Base-by-base conservation (phyloP, 2,888 invertebrate genomes). In the Hipparchia sbordonii region DNA sequence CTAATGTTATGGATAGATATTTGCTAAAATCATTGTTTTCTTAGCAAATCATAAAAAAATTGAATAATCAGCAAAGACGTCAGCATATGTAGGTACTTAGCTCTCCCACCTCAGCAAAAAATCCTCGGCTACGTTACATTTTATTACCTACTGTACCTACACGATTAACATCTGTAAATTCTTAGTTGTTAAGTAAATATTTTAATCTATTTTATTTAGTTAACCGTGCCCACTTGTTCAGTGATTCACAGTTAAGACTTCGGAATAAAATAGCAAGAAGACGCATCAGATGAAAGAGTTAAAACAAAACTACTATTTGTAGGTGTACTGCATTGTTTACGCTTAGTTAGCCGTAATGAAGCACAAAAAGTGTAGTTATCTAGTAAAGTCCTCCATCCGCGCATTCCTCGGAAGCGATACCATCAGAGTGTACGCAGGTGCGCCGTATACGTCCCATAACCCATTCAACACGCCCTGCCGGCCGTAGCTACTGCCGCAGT, bases 391-490 rank as follows among this genome's bases (percentile, higher is more conserved):
- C 48, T 48, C 56, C 4, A 13, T 12, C 7, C 45, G 7, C 8
- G 61, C 10, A 23, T 63, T 63, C 23, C 51, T 48, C 33, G 7
- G 12, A 33, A 65, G 52, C 33, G 65, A 65, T 65, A 65, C 13
- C 51, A 65, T 65, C 65, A 65, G 33, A 48, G 39, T 45, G 2
- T 45, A 46, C 61, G 23, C 63, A 51, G 51, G 10, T 63, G 51
- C 33, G 23, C 65, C 65, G 7, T 12, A 52, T 12, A 52, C 51
- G 65, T 23, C 52, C 33, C 65, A 6, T 52, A 51, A 33, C 12
- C 51, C 52, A 65, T 33, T 12, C 65, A 51, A 65, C 65, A 52
- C 65, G 65, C 52, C 65, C 51, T 46, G 33, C 51, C 63, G 6
- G 5, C 39, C 39, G 23, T 1, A 39, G 6, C 39, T 12, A 39